These are phyloP conservation scores for Marcusenius ussheri DNA, from an alignment of 2,113 vertebrate species.

Conservation along the genomic window DNA sequence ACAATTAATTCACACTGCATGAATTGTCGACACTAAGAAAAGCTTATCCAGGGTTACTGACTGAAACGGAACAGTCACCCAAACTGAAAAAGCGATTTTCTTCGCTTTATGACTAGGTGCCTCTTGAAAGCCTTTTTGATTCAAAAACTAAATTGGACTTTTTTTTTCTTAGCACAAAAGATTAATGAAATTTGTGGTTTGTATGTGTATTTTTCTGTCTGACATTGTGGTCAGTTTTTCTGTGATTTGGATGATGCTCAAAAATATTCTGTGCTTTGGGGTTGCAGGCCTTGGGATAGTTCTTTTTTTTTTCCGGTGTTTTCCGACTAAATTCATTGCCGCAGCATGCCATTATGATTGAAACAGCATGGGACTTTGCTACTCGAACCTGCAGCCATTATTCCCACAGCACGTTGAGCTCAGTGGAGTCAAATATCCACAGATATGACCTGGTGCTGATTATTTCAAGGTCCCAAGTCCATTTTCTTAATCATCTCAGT, in stretches of 20 bases:
- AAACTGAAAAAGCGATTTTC: background rate
- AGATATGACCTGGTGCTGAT: background rate
- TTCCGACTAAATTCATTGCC: slow-evolving; percentile 17
- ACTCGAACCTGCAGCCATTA: background rate
- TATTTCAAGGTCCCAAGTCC: background rate
- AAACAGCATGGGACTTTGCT: background rate
- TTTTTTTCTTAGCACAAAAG: background rate
- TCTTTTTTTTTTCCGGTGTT: background rate
- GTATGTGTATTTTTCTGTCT: background rate
- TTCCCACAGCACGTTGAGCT: background rate
- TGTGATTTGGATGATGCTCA: slow-evolving; percentile 11
- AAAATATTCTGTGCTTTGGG: slow-evolving; percentile 13
- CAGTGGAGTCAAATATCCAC: background rate
- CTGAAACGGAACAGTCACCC: background rate
- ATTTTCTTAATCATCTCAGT: background rate
- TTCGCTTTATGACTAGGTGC: background rate
- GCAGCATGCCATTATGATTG: background rate
- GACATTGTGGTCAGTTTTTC: background rate
- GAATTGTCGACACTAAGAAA: background rate
- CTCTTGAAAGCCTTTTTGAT: background rate
- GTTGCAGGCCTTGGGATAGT: background rate
- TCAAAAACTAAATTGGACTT: background rate
- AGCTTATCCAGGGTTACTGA: slow-evolving; percentile 33
- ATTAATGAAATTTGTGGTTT: background rate
- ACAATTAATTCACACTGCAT: slow-evolving; percentile 51